These are phyloP conservation scores for Sinocyclocheilus maitianheensis DNA, from an alignment of 2,113 vertebrate species.

Conservation along the genomic window DNA sequence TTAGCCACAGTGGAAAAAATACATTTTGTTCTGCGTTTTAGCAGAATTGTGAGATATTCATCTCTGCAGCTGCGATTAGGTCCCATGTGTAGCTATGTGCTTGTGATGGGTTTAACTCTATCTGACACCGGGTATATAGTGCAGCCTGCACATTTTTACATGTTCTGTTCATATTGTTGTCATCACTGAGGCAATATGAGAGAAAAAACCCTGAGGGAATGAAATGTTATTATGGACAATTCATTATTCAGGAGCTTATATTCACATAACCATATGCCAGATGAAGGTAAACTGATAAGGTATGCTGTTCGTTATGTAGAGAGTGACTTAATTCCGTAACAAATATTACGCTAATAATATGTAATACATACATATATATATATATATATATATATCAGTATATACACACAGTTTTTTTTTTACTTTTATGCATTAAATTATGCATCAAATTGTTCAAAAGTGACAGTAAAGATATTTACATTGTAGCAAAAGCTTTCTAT, in stretches of 20 bases:
- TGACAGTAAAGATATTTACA: too few relatives aligned
- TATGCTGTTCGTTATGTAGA: too few relatives aligned
- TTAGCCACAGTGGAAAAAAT: background rate
- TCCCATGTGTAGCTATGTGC: background rate
- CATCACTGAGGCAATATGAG: background rate
- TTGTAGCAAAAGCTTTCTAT: too few relatives aligned
- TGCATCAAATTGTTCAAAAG: too few relatives aligned
- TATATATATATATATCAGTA: too few relatives aligned
- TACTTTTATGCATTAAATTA: too few relatives aligned
- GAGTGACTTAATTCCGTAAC: too few relatives aligned
- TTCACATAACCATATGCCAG: background rate
- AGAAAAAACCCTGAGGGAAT: background rate
- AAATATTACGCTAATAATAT: too few relatives aligned
- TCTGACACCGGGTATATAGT: background rate
- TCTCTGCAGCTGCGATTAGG: background rate
- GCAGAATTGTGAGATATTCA: conserved; percentile 7
- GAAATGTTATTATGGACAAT: background rate
- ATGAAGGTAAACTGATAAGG: background rate
- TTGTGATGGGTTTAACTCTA: background rate
- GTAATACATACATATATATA: too few relatives aligned
- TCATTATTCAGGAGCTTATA: background rate
- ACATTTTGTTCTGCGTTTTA: background rate
- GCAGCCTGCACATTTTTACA: background rate
- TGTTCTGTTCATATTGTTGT: background rate
- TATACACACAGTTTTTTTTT: too few relatives aligned